Evolutionary conservation across 2,797 vertebrate species (phyloP).

Genomic region (Botia kubotai): DNA sequence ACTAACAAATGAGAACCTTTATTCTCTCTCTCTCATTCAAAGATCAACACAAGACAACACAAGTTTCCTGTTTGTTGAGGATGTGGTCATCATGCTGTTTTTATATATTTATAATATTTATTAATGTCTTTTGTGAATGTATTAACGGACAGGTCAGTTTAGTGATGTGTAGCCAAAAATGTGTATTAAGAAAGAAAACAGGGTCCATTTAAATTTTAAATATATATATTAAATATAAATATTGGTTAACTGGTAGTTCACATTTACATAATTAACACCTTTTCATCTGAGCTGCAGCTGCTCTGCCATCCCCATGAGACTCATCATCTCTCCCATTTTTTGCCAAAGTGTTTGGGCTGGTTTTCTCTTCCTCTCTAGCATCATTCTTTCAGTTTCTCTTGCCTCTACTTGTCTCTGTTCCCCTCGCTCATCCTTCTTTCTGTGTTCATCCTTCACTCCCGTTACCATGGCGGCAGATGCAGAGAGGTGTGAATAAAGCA

Average conservation of each 20-base stretch:
- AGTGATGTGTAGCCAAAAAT: too few relatives aligned
- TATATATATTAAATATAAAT: not conserved
- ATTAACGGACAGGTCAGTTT: too few relatives aligned
- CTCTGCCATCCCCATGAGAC: slow-evolving; percentile 28
- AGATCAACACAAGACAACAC: not conserved
- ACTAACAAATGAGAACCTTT: not conserved
- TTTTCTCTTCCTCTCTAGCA: slow-evolving; percentile 8
- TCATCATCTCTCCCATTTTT: slow-evolving; percentile 1
- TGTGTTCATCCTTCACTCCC: slow-evolving; percentile 23
- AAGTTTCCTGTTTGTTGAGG: not conserved
- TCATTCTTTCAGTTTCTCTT: not conserved
- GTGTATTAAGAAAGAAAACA: not conserved
- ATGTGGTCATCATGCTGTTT: not conserved
- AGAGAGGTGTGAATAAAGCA: slow-evolving; percentile 29
- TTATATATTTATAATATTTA: too few relatives aligned
- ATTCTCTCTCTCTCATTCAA: not conserved
- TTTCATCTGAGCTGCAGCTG: not conserved
- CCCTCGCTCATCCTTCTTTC: not conserved
- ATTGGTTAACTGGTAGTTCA: not conserved
- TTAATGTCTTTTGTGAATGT: too few relatives aligned
- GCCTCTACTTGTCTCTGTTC: slow-evolving; percentile 7
- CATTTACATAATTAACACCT: slow-evolving; percentile 38
- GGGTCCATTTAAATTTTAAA: not conserved
- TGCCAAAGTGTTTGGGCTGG: not conserved
- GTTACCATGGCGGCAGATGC: slow-evolving; percentile 40